These are phyloP conservation scores for Eurosta solidaginis DNA, from an alignment of 1,140 invertebrate species.

Conservation along the genomic window DNA sequence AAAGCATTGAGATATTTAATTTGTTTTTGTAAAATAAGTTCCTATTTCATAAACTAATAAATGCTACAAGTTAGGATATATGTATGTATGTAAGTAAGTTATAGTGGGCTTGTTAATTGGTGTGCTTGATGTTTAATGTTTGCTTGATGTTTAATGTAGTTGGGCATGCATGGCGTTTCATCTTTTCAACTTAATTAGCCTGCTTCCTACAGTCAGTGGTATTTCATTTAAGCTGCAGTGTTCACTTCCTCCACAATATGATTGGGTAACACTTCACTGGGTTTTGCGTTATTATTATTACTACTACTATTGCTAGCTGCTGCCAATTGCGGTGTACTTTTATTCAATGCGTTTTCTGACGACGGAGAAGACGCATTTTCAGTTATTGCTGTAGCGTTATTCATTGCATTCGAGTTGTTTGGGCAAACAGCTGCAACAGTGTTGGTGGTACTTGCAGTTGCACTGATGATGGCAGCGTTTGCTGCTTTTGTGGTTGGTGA, in stretches of 20 bases:
- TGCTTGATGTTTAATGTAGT: too few species aligned
- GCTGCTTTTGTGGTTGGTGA: background rate
- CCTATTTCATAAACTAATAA: constrained; percentile 13
- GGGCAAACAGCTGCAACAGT: background rate
- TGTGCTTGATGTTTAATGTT: background rate
- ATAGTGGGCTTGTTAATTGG: background rate
- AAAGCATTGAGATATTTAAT: too few species aligned
- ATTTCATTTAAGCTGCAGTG: constrained; percentile 52
- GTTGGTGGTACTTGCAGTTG: background rate
- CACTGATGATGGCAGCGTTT: too few species aligned
- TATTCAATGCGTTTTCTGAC: too few species aligned
- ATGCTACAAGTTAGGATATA: constrained; percentile 28
- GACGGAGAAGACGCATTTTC: background rate
- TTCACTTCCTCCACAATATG: constrained; percentile 59
- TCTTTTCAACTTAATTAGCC: too few species aligned
- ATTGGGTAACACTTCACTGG: constrained; percentile 56
- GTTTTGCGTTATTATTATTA: constrained; percentile 30
- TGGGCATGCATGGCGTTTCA: too few species aligned
- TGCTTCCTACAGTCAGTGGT: too few species aligned
- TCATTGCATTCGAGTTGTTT: background rate
- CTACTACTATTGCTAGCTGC: constrained; percentile 26
- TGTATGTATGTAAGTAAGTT: too few species aligned
- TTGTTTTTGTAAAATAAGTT: background rate
- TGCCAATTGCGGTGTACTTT: constrained; percentile 11
- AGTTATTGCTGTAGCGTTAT: background rate